Evolutionary conservation across 2,797 vertebrate species (phyloP), one percentile per base, ranked within the genome.

Genomic region (Pelodytes ibericus): DNA sequence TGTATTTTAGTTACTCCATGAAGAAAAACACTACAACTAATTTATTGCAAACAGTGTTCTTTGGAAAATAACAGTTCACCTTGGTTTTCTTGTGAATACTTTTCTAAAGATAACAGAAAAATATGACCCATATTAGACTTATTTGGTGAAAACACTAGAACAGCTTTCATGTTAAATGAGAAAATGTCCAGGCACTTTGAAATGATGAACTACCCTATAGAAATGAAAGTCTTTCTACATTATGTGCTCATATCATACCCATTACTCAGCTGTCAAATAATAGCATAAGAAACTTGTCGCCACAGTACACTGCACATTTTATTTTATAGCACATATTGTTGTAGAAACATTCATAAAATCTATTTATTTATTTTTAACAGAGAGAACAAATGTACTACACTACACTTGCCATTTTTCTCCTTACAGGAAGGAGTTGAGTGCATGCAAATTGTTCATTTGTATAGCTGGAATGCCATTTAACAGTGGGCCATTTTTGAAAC

Each of bases 181-280:
- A 33, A 27, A 60, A 24, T 64, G 51, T 36, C 13, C 53, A 22
- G 68, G 27, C 69, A 36, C 22, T 61, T 78, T 41, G 29, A 77
- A 49, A 77, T 72, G 62, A 72, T 78, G 69, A 61, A 72, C 60
- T 60, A 26, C 75, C 41, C 68, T 61, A 66, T 31, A 36, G 29
- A 67, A 61, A 66, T 70, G 51, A 77, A 60, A 72, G 61, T 13
- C 68, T 77, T 71, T 66, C 51, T 72, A 64, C 53, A 72, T 72
- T 72, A 78, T 78, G 63, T 72, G 69, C 27, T 51, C 58, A 72
- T 60, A 78, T 59, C 41, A 72, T 49, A 44, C 29, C 69, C 51
- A 78, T 78, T 72, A 67, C 41, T 78, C 75, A 72, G n/a, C 39
- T 78, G 75, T 78, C 75, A 78, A 66, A 60, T 59, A 39, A 22